phyloP scores from a whole-genome alignment of 2,797 vertebrate genomes.

The Girardinus metallicus region DNA sequence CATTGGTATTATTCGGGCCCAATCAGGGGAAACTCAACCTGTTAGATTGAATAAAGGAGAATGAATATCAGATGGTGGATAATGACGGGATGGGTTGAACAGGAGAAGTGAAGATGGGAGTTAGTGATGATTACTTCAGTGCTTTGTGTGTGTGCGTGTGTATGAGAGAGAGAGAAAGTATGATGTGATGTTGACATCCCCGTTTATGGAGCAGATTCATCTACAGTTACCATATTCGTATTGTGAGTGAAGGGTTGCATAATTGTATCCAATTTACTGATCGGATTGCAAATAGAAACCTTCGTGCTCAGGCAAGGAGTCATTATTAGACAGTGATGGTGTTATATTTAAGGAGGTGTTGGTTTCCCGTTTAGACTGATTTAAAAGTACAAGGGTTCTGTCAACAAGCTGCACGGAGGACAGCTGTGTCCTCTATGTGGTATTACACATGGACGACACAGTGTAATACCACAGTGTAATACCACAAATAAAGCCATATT shows the following conservation, averaged over 20 bases:
- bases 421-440: too few species aligned
- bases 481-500: too few species aligned
- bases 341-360: constrained; percentile 42
- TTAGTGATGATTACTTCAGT: constrained; percentile 61
- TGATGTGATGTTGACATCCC: constrained; percentile 41
- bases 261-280: constrained; percentile 70
- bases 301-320: constrained; percentile 35
- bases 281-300: constrained; percentile 65
- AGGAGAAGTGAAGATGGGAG: constrained; percentile 26
- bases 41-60: constrained; percentile 60
- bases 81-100: constrained; percentile 67
- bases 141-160: constrained; percentile 39
- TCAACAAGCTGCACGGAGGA: constrained; percentile 5
- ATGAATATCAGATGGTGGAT: constrained; percentile 73
- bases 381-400: constrained; percentile 25
- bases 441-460: too few species aligned
- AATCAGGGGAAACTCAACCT: constrained; percentile 81
- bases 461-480: too few species aligned
- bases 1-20: constrained; percentile 71
- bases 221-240: constrained; percentile 49
- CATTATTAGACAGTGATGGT: constrained; percentile 51
- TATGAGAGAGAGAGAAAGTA: neutral
- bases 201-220: constrained; percentile 53
- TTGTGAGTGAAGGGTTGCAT: constrained; percentile 51
- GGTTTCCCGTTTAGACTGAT: constrained; percentile 48